These are phyloP conservation scores for Sinella curviseta DNA, from an alignment of 1,140 invertebrate genomes.

Conservation along the genomic window DNA sequence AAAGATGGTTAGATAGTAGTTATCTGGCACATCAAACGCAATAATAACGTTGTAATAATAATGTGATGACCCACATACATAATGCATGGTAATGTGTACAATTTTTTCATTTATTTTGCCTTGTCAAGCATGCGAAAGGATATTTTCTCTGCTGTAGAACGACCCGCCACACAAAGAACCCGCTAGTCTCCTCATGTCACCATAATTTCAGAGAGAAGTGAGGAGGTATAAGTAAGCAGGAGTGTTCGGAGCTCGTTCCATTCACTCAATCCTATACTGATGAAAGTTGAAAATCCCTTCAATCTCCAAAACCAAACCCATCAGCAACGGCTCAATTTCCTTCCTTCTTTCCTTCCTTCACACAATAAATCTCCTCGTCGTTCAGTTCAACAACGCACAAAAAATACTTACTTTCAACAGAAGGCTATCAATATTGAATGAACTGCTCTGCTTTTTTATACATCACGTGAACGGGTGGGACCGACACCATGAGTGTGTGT, in stretches of 20 bases:
- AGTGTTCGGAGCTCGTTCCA: not conserved
- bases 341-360: conserved; percentile 12
- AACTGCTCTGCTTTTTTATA: not conserved
- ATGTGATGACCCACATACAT: not conserved
- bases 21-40: not conserved
- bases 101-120: not conserved
- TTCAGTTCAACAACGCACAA: not conserved
- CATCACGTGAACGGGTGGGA: too few species aligned
- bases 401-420: not conserved
- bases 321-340: conserved; percentile 21
- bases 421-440: conserved; percentile 1
- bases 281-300: conserved; percentile 24
- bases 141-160: too few species aligned
- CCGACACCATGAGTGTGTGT: too few species aligned
- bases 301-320: conserved; percentile 20
- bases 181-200: too few species aligned
- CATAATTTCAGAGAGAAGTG: too few species aligned
- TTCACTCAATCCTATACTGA: conserved; percentile 1
- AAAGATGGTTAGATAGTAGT: not conserved
- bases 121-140: not conserved
- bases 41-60: not conserved
- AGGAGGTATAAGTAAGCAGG: too few species aligned
- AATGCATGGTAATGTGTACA: not conserved
- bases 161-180: too few species aligned
- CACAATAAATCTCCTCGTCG: not conserved